Base-by-base conservation (phyloP, 2,888 invertebrate species). In the Tillus elongatus region DNA sequence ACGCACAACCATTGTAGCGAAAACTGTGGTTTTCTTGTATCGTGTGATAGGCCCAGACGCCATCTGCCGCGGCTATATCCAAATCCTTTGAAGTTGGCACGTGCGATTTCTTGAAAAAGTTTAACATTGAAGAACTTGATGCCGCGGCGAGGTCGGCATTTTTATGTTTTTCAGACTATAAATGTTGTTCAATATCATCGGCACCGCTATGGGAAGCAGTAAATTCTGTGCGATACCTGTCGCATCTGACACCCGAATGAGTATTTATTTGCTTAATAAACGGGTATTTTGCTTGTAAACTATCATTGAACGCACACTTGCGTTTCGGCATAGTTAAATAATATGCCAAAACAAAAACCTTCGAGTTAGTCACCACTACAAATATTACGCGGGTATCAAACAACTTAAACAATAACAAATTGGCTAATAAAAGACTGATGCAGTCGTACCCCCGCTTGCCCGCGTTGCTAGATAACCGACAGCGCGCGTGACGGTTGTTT, bases 21-120 rank as follows among this genome's bases (percentile, higher is more conserved):
- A 53, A 52, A 33, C 47, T 49, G 39, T 52, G 47, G 26, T 53
- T 50, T 40, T 52, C 43, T 39, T 42, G 41, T 16, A 45, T 26
- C 2, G 37, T 47, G 39, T 47, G 46, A 43, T 40, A 51, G 9
- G 47, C 49, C 44, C 44, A 50, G n/a, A 39, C 34, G 13, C 42
- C 45, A 35, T 39, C 34, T 29, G 44, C 40, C 19, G 41, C 44
- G 10, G 46, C 41, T 12, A 51, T 42, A 37, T 53, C 49, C 36
- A 50, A 41, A 44, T 52, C 52, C 26, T 50, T 51, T 34, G 37
- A 42, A 44, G 44, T 39, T 30, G 41, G 43, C 13, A 24, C 15
- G 24, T 50, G 35, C 16, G 36, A 31, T 41, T 37, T 44, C 36
- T 44, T 45, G 31, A 50, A 46, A 46, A 44, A 48, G 15, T 13